Percentiles rank a stretch among this genome's conserved stretches.
Evolutionary conservation across 35 echinoderm and acorn worm species (phyloP).

Genomic region (Anneissia japonica): DNA sequence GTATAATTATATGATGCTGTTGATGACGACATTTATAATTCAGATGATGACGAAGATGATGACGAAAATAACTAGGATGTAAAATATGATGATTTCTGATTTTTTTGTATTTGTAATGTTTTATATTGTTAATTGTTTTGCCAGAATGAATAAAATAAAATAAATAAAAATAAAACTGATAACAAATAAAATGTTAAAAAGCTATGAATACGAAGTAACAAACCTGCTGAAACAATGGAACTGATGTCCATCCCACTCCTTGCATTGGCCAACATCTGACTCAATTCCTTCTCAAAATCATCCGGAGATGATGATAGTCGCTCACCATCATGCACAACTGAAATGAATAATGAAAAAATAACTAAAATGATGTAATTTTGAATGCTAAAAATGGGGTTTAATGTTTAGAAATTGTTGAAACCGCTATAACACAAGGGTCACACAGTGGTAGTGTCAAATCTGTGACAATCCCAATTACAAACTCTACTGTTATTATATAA

Average conservation of each 20-base stretch:
- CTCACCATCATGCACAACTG: not conserved
- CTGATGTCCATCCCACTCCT: constrained; percentile 9
- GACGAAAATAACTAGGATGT: no score
- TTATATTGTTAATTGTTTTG: no score
- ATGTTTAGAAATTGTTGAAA: not conserved
- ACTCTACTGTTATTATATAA: no score
- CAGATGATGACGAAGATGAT: no score
- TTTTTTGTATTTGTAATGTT: no score
- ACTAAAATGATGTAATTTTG: not conserved
- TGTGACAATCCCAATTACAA: not conserved
- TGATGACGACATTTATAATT: no score
- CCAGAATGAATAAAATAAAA: no score
- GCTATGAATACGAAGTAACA: no score
- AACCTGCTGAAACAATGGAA: not conserved
- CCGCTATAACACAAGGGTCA: not conserved
- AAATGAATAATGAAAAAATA: not conserved
- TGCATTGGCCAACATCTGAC: constrained; percentile 39
- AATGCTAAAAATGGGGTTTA: not conserved
- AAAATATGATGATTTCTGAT: no score
- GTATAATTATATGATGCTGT: no score
- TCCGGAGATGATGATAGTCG: constrained; percentile 13
- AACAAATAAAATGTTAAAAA: no score
- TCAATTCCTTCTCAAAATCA: constrained; percentile 59
- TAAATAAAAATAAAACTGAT: no score
- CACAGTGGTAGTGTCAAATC: not conserved